A percentile compares a stretch with the other conserved stretches of the same genome.
Conservation (phyloP, 2,797 vertebrate genomes). For the Lindbergichthys nudifrons region DNA sequence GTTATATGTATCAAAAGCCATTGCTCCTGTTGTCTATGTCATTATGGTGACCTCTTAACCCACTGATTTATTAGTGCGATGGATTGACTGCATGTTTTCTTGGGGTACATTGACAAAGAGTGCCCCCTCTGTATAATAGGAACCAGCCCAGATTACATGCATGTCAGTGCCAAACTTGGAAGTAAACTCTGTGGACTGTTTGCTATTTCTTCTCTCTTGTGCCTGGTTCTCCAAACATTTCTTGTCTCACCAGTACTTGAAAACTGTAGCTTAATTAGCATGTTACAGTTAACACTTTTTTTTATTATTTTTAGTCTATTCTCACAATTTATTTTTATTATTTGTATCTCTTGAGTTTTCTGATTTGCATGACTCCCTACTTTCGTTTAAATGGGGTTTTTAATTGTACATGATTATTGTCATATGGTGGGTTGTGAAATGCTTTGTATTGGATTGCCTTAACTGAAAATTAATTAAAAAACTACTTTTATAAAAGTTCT, state of each 20-base stretch:
- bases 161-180: constrained; percentile 78
- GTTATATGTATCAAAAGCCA: constrained; percentile 65
- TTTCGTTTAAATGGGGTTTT: constrained; percentile 76
- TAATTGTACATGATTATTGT: constrained; percentile 87
- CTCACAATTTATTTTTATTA: constrained; percentile 56
- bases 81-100: constrained; percentile 68
- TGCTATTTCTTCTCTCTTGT: constrained; percentile 75
- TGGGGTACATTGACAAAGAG: constrained; percentile 16
- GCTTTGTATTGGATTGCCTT: constrained; percentile 91
- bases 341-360: constrained; percentile 71
- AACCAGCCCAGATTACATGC: constrained; percentile 71
- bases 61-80: constrained; percentile 41
- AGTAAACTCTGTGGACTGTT: constrained; percentile 73
- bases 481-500: constrained; percentile 82
- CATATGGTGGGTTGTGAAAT: constrained; percentile 88
- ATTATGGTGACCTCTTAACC: constrained; percentile 32
- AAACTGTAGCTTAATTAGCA: constrained; percentile 78
- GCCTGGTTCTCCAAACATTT: constrained; percentile 71
- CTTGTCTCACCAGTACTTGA: constrained; percentile 61
- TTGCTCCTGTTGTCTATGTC: constrained; percentile 34
- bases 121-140: constrained; percentile 64
- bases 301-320: constrained; percentile 43
- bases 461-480: constrained; percentile 86
- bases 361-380: constrained; percentile 78
- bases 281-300: constrained; percentile 74